Base-by-base conservation (phyloP, 1,140 invertebrate species). In the Drosophila parabipectinata region DNA sequence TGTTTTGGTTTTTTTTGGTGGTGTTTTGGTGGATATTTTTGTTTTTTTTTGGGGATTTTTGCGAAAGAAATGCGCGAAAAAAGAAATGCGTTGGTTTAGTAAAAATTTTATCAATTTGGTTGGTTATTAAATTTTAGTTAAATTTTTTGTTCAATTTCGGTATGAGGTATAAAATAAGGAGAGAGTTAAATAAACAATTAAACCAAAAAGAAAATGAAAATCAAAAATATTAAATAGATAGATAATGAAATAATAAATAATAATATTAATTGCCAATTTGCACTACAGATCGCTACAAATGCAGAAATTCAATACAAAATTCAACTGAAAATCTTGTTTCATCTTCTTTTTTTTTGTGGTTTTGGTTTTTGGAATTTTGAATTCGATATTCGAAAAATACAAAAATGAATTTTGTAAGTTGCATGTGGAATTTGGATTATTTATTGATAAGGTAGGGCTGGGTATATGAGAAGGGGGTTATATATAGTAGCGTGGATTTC, bases 241-340 rank as follows among this genome's bases (percentile, higher is more conserved):
- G 15, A 8, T 60, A 58, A 66, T 26, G n/a, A n/a, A 24, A 47
- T 24, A 56, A 61, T 47, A 67, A 62, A 21, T 10, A 59, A 61
- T 69, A 62, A 61, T 69, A 66, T 79, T 88, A 88, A 82, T 72
- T 67, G 82, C 82, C 82, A 87, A 87, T 87, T 87, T 82, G 83
- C 60, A 69, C 83, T 87, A 87, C 79, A 61, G 68, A 81, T 26
- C 57, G 62, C 68, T 74, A 82, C 63, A 62, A 62, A 87, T 73
- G 83, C 68, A 60, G 66, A 66, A 82, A 67, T 72, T 82, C 59
- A 64, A 64, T 61, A 68, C 26, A 61, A 75, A 87, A 44, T 37
- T 54, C 54, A 79, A 83, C 50, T 72, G 4, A 72, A 79, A 50
- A 59, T 41, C n/a, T 44, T 60, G 21, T 26, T 68, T n/a, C 30